Evolutionary conservation across 53 echinoderm and acorn worm genomes (phyloP).

Genomic region (Antedon mediterranea): DNA sequence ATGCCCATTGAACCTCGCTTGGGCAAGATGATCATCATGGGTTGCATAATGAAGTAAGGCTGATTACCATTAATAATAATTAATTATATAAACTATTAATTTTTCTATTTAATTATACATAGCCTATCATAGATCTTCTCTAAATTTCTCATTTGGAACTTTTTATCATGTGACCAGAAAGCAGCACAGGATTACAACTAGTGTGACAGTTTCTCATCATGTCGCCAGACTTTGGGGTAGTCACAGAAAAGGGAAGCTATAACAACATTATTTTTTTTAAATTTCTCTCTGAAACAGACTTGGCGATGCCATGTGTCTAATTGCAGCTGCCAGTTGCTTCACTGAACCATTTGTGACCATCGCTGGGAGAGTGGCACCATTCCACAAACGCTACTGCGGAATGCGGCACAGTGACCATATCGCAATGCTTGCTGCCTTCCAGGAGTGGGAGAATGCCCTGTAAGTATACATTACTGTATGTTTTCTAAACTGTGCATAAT

Average conservation of each 20-base stretch:
- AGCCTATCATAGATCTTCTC: no score
- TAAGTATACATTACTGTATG: slow-evolving; percentile 34
- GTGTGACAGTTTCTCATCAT: no score
- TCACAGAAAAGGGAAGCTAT: no score
- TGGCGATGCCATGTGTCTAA: slow-evolving; percentile 74
- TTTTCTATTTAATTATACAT: no score
- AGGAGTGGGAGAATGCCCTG: slow-evolving; percentile 88
- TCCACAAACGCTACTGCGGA: slow-evolving; percentile 62
- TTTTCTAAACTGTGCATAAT: not conserved
- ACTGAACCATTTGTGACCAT: slow-evolving; percentile 87
- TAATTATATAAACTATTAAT: no score
- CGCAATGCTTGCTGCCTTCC: slow-evolving; percentile 70
- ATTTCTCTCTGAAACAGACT: slow-evolving; percentile 23
- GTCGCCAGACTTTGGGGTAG: no score
- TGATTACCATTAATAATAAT: no score
- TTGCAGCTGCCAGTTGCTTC: slow-evolving; percentile 78
- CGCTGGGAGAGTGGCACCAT: slow-evolving; percentile 63
- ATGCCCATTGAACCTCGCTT: slow-evolving; percentile 89
- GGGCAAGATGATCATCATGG: slow-evolving; percentile 88
- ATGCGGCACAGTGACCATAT: slow-evolving; percentile 73
- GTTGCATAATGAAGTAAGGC: slow-evolving; percentile 66
- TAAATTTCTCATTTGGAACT: no score
- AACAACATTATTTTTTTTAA: no score
- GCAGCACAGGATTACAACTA: no score
- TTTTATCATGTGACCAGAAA: no score